These are phyloP conservation scores for Sprattus sprattus DNA, from an alignment of 2,113 vertebrate genomes.

Conservation along the genomic window DNA sequence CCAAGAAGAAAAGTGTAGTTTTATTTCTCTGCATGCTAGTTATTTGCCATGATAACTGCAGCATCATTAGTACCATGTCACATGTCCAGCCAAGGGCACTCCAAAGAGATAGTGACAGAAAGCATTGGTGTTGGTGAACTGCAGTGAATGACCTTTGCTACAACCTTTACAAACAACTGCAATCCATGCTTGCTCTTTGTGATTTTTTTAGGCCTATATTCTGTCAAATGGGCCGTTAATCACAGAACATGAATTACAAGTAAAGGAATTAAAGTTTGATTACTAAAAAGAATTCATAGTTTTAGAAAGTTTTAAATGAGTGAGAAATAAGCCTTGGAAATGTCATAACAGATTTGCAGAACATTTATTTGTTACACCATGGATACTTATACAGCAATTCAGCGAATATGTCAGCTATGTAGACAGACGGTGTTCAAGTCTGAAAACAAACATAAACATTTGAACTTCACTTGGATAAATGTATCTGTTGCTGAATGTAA, in stretches of 20 bases:
- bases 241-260: neutral
- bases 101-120: neutral
- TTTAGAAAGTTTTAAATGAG: neutral
- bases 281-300: too few species aligned
- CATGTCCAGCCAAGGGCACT: neutral
- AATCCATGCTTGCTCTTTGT: neutral
- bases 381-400: neutral
- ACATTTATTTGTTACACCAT: neutral
- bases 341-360: neutral
- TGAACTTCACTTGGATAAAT: constrained; percentile 8
- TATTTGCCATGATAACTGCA: neutral
- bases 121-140: neutral
- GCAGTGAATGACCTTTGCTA: neutral
- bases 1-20: neutral
- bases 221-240: neutral
- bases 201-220: neutral
- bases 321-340: neutral
- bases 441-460: neutral
- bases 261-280: too few species aligned
- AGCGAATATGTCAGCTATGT: neutral
- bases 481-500: neutral
- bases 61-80: neutral
- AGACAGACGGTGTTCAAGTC: neutral
- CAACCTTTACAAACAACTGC: too few species aligned
- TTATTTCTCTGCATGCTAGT: too few species aligned